Percentiles rank a stretch among this genome's conserved stretches.
These are phyloP conservation scores for Plutella xylostella DNA, from an alignment of 2,888 invertebrate species.

Conservation along the genomic window DNA sequence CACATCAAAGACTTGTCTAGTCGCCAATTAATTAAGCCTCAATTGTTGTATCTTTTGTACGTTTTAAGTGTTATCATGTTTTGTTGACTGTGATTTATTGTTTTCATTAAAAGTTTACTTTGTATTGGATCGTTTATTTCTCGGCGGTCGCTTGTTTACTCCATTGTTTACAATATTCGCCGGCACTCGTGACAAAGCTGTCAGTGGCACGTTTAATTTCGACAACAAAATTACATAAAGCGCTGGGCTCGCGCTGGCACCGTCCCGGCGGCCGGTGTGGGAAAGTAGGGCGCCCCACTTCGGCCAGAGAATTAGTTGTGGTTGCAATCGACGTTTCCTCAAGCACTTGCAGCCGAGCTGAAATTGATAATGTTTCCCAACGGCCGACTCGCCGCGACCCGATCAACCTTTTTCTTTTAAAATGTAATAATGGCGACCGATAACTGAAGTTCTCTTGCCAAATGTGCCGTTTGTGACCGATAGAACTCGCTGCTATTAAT, in stretches of 20 bases:
- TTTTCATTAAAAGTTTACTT: conserved; percentile 28
- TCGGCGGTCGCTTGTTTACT: neutral
- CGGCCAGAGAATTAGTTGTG: conserved; percentile 52
- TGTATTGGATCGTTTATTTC: neutral
- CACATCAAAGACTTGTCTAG: conserved; percentile 22
- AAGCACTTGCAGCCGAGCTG: conserved; percentile 41
- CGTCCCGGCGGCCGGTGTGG: conserved; percentile 52
- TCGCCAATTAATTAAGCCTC: conserved; percentile 33
- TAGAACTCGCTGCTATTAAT: no score
- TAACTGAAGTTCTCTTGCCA: no score
- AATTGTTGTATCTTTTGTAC: conserved; percentile 22
- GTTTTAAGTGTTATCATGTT: conserved; percentile 18
- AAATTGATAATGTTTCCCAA: conserved; percentile 53
- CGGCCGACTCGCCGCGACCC: conserved; percentile 15
- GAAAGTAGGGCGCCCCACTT: conserved; percentile 58
- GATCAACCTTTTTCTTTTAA: conserved; percentile 3
- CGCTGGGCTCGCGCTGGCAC: conserved; percentile 43
- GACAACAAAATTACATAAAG: conserved; percentile 64
- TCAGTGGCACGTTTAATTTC: conserved; percentile 49
- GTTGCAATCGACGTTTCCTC: conserved; percentile 57
- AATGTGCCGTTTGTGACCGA: no score
- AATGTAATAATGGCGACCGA: neutral
- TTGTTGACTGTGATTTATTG: conserved; percentile 50
- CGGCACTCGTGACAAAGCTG: conserved; percentile 19
- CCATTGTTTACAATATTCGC: conserved; percentile 2